Conservation (phyloP, 1,140 invertebrate genomes). For the Brachionus asplanchnoidis region DNA sequence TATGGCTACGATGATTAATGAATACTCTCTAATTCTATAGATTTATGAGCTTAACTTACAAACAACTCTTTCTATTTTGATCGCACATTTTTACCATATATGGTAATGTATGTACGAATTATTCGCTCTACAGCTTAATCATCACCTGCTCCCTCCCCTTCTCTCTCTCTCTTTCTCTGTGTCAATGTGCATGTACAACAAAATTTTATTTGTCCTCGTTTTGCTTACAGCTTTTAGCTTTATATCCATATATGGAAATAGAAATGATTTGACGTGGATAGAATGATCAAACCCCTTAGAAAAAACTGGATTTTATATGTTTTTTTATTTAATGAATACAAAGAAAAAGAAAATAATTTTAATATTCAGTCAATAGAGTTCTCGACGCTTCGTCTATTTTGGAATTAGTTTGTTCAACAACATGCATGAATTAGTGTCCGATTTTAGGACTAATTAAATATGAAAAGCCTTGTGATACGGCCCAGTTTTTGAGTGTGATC, state of each 20-base stretch:
- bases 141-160: not conserved
- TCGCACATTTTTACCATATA: not conserved
- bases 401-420: not conserved
- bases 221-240: not conserved
- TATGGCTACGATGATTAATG: not conserved
- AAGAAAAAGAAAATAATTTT: not conserved
- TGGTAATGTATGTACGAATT: not conserved
- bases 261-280: slow-evolving; percentile 1
- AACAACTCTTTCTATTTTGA: not conserved
- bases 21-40: not conserved
- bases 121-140: not conserved
- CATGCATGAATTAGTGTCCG: not conserved
- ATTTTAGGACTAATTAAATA: not conserved
- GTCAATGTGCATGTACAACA: not conserved
- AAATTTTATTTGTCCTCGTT: not conserved
- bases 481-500: not conserved
- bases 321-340: not conserved
- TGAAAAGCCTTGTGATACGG: not conserved
- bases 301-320: not conserved
- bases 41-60: not conserved
- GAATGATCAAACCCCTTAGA: not conserved
- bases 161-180: not conserved
- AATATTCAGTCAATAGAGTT: not conserved
- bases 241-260: not conserved
- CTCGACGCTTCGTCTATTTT: not conserved